phyloP scores from a whole-genome alignment of 2,113 vertebrate species.

The Spea multiplicata region DNA sequence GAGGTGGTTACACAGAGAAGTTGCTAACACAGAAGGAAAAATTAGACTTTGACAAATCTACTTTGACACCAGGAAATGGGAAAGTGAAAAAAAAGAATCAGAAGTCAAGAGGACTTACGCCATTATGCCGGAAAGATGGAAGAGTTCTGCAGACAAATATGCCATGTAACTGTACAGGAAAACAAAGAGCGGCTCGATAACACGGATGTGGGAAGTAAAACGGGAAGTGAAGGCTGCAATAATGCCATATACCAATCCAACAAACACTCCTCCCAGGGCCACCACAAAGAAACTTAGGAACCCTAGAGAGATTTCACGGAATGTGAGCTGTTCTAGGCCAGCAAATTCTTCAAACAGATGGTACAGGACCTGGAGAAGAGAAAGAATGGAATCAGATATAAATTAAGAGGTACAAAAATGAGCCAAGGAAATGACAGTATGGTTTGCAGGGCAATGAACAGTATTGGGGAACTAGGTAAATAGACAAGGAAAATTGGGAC shows the following conservation, averaged over 20 bases:
- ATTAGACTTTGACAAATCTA: too few species aligned
- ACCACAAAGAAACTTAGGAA: conserved; percentile 93
- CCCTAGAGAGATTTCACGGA: conserved; percentile 80
- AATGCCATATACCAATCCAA: conserved; percentile 88
- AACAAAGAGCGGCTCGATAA: conserved; percentile 97
- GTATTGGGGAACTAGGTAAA: too few species aligned
- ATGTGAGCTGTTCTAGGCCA: conserved; percentile 63
- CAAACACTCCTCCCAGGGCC: conserved; percentile 82
- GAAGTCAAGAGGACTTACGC: conserved; percentile 76
- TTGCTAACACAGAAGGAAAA: too few species aligned
- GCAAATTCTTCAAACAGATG: conserved; percentile 93
- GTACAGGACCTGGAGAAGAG: conserved; percentile 81
- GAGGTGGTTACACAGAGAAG: too few species aligned
- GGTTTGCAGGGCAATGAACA: too few species aligned
- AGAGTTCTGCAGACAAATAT: conserved; percentile 91
- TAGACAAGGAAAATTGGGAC: background rate
- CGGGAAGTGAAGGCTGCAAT: conserved; percentile 93
- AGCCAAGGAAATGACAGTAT: too few species aligned
- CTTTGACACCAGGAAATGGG: background rate
- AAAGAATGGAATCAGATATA: background rate
- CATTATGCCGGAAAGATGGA: conserved; percentile 98
- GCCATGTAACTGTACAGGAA: conserved; percentile 99
- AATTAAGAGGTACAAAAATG: background rate
- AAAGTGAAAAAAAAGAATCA: background rate
- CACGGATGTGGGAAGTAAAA: conserved; percentile 90